phyloP scores from a whole-genome alignment of 2,797 vertebrate genomes.

The Antennarius maculatus region DNA sequence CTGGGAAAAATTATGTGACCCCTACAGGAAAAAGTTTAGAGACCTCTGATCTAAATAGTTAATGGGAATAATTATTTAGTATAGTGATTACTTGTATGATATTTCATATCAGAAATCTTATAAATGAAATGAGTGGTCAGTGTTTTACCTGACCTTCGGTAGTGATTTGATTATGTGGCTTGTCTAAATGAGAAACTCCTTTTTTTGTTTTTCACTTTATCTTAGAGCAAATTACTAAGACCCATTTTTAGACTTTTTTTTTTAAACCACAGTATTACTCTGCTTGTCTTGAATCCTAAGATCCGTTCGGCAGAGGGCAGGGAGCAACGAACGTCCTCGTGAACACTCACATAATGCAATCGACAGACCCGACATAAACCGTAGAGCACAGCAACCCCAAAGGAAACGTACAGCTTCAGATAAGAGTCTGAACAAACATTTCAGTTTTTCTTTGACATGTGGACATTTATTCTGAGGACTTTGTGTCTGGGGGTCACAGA shows the following conservation, averaged over 20 bases:
- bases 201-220: not conserved
- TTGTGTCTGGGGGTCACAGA: constrained; percentile 37
- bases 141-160: constrained; percentile 3
- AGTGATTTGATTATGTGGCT: not conserved
- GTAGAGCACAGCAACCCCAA: constrained; percentile 41
- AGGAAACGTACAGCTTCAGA: constrained; percentile 68
- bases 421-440: constrained; percentile 70
- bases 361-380: constrained; percentile 55
- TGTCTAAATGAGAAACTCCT: constrained; percentile 2
- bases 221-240: not conserved
- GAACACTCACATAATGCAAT: constrained; percentile 52
- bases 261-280: constrained; percentile 18
- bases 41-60: too few species aligned
- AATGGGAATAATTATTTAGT: too few species aligned
- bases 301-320: constrained; percentile 26
- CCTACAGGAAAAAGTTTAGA: too few species aligned
- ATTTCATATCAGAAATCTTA: not conserved
- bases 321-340: constrained; percentile 44
- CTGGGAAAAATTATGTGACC: too few species aligned
- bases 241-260: constrained; percentile 6
- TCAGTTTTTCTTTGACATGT: constrained; percentile 34
- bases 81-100: too few species aligned
- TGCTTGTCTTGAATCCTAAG: constrained; percentile 15
- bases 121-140: constrained; percentile 9
- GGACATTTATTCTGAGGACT: constrained; percentile 57